Conservation (phyloP, 2,797 vertebrate species). For the Sebastes itinus region DNA sequence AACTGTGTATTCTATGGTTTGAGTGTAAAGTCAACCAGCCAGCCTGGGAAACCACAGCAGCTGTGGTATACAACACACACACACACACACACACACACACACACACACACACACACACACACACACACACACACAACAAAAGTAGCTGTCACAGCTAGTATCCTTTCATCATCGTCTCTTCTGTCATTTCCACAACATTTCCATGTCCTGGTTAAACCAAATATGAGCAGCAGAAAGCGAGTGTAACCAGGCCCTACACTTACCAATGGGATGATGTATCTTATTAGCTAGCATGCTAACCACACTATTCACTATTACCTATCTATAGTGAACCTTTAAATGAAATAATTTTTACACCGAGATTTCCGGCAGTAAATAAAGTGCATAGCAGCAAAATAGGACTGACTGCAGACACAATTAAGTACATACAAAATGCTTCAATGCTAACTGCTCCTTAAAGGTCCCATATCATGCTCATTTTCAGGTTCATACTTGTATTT, state of each 20-base stretch:
- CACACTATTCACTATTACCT: not conserved
- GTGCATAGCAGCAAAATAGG: not conserved
- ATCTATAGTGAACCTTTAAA: not conserved
- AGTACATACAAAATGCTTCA: not conserved
- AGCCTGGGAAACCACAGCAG: constrained; percentile 76
- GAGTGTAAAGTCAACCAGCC: constrained; percentile 61
- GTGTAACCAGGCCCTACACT: not conserved
- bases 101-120: not conserved
- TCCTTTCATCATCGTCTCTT: not conserved
- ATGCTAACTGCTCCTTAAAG: not conserved
- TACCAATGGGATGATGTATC: not conserved
- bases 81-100: not conserved
- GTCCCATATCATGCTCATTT: too few relatives aligned
- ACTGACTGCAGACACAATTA: not conserved
- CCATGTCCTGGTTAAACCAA: not conserved
- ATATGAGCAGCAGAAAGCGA: not conserved
- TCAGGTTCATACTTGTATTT: too few relatives aligned
- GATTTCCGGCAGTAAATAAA: not conserved
- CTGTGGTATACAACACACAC: not conserved
- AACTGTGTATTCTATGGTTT: constrained; percentile 63
- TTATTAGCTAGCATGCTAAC: not conserved
- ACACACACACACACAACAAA: not conserved
- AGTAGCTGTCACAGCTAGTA: not conserved
- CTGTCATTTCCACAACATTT: constrained; percentile 1
- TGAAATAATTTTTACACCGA: not conserved